These are phyloP conservation scores for Novumbra hubbsi DNA, from an alignment of 2,797 vertebrate species.

Conservation along the genomic window DNA sequence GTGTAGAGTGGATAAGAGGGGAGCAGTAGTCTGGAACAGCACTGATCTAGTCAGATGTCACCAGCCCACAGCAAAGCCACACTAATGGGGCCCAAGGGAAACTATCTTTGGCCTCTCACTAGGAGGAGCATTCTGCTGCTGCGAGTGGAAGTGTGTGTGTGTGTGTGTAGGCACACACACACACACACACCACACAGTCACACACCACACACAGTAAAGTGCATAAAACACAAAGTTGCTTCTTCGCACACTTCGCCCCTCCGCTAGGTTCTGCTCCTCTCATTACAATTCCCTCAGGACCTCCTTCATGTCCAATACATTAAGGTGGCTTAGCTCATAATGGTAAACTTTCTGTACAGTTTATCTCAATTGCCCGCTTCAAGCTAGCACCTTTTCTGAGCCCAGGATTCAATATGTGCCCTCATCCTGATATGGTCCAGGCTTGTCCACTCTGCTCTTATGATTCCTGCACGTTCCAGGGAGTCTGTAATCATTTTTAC, in stretches of 20 bases:
- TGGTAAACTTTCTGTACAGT: background rate
- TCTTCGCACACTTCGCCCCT: background rate
- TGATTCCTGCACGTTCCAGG: no score
- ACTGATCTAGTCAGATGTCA: conserved; percentile 79
- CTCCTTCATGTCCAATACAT: background rate
- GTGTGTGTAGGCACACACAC: no score
- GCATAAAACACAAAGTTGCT: background rate
- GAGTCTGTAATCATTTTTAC: no score
- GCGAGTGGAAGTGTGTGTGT: conserved; percentile 3
- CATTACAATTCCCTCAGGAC: background rate
- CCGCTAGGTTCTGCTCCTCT: background rate
- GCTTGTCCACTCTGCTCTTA: no score
- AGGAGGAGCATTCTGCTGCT: conserved; percentile 26
- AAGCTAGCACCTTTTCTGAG: background rate
- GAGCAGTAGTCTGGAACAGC: conserved; percentile 68
- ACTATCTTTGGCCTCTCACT: conserved; percentile 31
- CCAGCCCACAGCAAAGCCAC: conserved; percentile 72
- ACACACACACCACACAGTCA: no score
- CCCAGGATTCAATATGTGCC: no score
- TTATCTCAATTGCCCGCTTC: background rate
- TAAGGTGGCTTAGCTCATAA: background rate
- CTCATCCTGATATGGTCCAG: no score
- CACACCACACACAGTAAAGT: background rate
- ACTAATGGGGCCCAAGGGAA: conserved; percentile 73
- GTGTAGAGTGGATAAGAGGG: conserved; percentile 74